Percentiles rank a stretch among this genome's conserved stretches.
Evolutionary conservation across 2,113 vertebrate species (phyloP).

Genomic region (Tachycineta bicolor): DNA sequence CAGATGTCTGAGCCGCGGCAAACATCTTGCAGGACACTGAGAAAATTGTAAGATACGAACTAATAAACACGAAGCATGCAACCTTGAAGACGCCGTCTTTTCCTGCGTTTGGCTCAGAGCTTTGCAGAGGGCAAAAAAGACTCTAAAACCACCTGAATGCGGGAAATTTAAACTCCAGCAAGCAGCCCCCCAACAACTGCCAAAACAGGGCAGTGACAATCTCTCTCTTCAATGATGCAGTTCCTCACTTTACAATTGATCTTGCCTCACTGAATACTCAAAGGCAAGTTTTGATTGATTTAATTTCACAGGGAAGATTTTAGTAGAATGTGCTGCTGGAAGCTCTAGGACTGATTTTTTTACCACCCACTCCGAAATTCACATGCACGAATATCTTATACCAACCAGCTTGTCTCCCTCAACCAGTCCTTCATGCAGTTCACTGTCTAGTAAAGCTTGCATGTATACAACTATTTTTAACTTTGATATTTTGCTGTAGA

Average conservation of each 20-base stretch:
- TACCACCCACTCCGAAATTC: not conserved
- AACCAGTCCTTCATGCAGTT: not conserved
- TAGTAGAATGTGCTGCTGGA: not conserved
- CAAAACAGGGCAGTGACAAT: too few relatives aligned
- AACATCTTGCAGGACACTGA: too few relatives aligned
- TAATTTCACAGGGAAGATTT: not conserved
- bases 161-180: too few relatives aligned
- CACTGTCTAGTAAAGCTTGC: not conserved
- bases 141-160: too few relatives aligned
- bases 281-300: not conserved
- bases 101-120: too few relatives aligned
- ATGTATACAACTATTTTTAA: not conserved
- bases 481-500: not conserved
- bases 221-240: not conserved
- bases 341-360: not conserved
- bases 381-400: not conserved
- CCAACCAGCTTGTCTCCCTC: not conserved
- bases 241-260: not conserved
- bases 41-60: too few relatives aligned
- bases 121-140: too few relatives aligned
- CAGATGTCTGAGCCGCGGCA: too few relatives aligned
- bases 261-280: not conserved
- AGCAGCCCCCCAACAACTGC: too few relatives aligned
- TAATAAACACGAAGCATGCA: too few relatives aligned
- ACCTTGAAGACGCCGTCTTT: too few relatives aligned